A percentile compares a stretch with the other conserved stretches of the same genome.
These are phyloP conservation scores for Torymus auratus DNA, from an alignment of 2,888 invertebrate genomes.

Conservation along the genomic window DNA sequence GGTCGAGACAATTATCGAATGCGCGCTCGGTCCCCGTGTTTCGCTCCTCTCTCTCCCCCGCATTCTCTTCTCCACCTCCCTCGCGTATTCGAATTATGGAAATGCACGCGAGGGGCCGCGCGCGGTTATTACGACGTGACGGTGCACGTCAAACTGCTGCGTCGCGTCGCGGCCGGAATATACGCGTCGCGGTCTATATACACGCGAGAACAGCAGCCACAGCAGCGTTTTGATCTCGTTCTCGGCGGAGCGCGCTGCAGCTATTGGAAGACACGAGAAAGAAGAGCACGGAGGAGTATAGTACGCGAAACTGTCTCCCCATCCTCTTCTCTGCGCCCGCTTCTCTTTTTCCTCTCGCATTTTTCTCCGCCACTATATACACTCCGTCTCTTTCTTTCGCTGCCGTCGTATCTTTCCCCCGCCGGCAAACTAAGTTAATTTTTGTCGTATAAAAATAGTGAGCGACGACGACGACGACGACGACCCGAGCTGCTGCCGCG, in stretches of 20 bases:
- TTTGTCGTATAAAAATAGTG: conserved; percentile 11
- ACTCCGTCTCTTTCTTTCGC: background rate
- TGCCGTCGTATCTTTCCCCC: background rate
- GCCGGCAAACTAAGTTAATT: conserved; percentile 15
- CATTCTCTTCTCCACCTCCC: too few relatives aligned
- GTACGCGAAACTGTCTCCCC: too few relatives aligned
- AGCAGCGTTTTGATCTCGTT: too few relatives aligned
- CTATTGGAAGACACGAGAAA: too few relatives aligned
- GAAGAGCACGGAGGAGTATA: too few relatives aligned
- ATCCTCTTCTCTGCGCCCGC: too few relatives aligned
- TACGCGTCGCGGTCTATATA: too few relatives aligned
- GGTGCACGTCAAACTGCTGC: background rate
- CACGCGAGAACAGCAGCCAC: too few relatives aligned
- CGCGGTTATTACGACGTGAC: conserved; percentile 16
- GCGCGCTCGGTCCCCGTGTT: too few relatives aligned
- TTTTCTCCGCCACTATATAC: background rate
- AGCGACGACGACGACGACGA: background rate
- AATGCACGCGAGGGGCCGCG: background rate
- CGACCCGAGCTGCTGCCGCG: too few relatives aligned
- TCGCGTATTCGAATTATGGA: conserved; percentile 21
- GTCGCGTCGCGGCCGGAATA: background rate
- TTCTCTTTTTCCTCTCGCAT: background rate
- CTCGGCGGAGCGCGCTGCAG: too few relatives aligned
- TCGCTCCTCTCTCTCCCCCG: too few relatives aligned
- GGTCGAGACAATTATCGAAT: conserved; percentile 46